Evolutionary conservation across 2,888 invertebrate genomes (phyloP).

Genomic region (Chrysotoxum bicinctum): DNA sequence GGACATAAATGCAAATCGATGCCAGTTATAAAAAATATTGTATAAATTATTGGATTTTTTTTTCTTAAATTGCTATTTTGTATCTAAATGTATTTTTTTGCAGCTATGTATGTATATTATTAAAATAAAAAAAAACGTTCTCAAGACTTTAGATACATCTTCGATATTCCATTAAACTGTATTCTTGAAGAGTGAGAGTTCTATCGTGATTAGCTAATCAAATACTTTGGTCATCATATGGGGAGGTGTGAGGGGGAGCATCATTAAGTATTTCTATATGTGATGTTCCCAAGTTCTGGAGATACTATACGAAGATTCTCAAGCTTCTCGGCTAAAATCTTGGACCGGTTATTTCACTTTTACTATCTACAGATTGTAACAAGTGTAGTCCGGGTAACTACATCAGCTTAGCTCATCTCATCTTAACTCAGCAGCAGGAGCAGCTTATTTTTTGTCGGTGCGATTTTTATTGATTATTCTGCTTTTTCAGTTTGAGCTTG

Average conservation of each 20-base stretch:
- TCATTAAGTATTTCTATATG: too few relatives aligned
- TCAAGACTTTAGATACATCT: slow-evolving; percentile 43
- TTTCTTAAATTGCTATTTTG: slow-evolving; percentile 19
- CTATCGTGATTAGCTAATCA: slow-evolving; percentile 66
- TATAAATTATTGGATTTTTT: slow-evolving; percentile 67
- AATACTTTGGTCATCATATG: slow-evolving; percentile 54
- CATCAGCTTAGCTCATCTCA: slow-evolving; percentile 21
- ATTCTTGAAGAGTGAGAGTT: slow-evolving; percentile 61
- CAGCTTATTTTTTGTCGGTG: slow-evolving; percentile 12
- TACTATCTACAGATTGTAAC: slow-evolving; percentile 72
- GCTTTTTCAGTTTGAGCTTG: slow-evolving; percentile 13
- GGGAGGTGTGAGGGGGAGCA: not conserved
- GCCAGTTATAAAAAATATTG: slow-evolving; percentile 56
- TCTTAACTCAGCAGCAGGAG: slow-evolving; percentile 3
- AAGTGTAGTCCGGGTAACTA: slow-evolving; percentile 70
- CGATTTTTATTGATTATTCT: slow-evolving; percentile 33
- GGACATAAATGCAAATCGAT: slow-evolving; percentile 71
- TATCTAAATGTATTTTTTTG: slow-evolving; percentile 24
- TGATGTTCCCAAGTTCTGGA: not conserved
- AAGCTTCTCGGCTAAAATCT: slow-evolving; percentile 50
- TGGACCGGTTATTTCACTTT: slow-evolving; percentile 72
- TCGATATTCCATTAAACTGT: slow-evolving; percentile 2
- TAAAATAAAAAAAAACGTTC: not conserved
- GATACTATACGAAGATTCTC: slow-evolving; percentile 32
- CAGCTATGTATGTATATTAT: not conserved